Base-by-base conservation (phyloP, 2,113 vertebrate species). In the Gymnorhina tibicen region DNA sequence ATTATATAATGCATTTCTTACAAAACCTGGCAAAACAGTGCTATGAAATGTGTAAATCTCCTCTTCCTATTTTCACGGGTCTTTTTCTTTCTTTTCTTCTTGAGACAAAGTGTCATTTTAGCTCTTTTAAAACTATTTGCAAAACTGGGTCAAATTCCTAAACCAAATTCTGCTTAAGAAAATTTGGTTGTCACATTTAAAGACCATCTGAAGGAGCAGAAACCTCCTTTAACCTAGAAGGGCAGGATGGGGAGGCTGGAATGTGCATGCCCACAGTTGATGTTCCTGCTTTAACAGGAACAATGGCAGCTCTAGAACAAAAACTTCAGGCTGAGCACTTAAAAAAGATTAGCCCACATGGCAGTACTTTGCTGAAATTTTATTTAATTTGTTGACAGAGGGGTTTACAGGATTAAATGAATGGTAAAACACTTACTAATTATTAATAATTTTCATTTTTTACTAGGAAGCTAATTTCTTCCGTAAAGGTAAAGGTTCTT, bases 381-480 rank as follows among this genome's bases (percentile, higher is more conserved):
- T 91, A 80, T 52, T 92, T 77, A 19, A 69, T 53, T 85, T 80
- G 22, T 44, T 86, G 95, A 89, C 93, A 97, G 96, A 95, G 94
- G 87, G 79, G 93, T 93, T 92, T 72, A 50, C 26, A 59, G 56
- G 35, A 91, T 85, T 93, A 83, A 90, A 88, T 72, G 78, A 84
- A 66, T 89, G 80, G 82, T 89, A 87, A 97, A 95, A 82, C 58
- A 95, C 86, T 91, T 91, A 92, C 83, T 95, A 97, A 97, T 91
- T 96, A 97, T 94, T 97, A 95, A 50, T 92, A 30, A 82, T 82
- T 94, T 96, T 91, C 15, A 35, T 73, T 93, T 98, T 97, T 97
- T 84, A 97, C 96, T 97, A 94, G 82, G 78, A 97, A 85, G 69
- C 53, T 95, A 35, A 85, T 89, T 97, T 97, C 84, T 89, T 95